phyloP scores from a whole-genome alignment of 2,797 vertebrate species.

The Chiroxiphia lanceolata region DNA sequence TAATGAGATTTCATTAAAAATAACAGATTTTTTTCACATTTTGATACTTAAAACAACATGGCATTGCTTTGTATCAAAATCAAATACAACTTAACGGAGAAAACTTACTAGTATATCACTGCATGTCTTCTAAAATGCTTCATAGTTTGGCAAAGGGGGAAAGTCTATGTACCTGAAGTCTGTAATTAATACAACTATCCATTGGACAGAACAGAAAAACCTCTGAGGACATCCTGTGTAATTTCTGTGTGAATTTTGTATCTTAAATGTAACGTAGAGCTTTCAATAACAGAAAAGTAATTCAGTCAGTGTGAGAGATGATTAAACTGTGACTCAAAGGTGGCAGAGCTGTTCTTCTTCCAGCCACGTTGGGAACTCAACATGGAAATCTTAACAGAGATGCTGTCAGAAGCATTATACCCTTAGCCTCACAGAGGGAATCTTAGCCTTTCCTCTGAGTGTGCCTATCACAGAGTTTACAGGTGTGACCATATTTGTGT shows the following conservation, averaged over 20 bases:
- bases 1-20: not conserved
- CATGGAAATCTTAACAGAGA: not conserved
- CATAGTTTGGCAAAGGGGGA: not conserved
- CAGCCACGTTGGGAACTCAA: not conserved
- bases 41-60: not conserved
- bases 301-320: not conserved
- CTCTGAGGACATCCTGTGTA: not conserved
- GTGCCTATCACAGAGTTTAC: not conserved
- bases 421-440: not conserved
- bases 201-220: not conserved
- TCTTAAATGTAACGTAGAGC: not conserved
- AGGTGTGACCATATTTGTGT: not conserved
- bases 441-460: not conserved
- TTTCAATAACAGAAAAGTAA: not conserved
- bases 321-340: not conserved
- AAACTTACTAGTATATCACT: not conserved
- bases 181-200: not conserved
- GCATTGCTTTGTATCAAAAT: not conserved
- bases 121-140: not conserved
- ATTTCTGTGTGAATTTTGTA: not conserved
- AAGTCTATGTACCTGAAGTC: not conserved
- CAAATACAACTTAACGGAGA: not conserved
- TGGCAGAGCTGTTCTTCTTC: not conserved
- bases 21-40: not conserved
- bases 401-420: not conserved